Conservation (phyloP, 2,113 vertebrate species). For the Lamprotornis superbus region DNA sequence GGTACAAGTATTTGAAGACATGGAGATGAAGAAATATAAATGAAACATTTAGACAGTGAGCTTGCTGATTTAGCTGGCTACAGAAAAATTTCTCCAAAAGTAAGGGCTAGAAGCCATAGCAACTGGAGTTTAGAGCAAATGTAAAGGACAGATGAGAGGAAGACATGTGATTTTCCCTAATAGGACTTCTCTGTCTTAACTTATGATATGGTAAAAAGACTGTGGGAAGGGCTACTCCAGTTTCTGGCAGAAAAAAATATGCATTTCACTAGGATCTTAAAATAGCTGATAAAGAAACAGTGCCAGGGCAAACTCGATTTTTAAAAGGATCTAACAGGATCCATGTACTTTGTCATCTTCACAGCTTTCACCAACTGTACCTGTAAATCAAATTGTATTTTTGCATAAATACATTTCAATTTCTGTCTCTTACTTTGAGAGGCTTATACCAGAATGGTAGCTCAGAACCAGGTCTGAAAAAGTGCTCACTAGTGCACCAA, state of each 20-base stretch:
- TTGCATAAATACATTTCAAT: background rate
- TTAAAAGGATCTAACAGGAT: background rate
- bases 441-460: background rate
- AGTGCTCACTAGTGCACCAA: background rate
- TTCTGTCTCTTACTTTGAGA: background rate
- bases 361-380: background rate
- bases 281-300: background rate
- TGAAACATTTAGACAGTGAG: background rate
- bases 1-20: conserved; percentile 11
- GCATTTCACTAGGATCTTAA: background rate
- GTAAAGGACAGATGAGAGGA: background rate
- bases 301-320: background rate
- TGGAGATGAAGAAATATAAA: conserved; percentile 31
- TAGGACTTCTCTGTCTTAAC: background rate
- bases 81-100: background rate
- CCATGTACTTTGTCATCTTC: background rate
- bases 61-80: background rate
- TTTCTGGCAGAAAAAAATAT: background rate
- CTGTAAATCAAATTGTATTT: background rate
- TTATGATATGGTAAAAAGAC: background rate
- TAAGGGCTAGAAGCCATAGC: conserved; percentile 10
- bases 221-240: background rate
- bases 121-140: conserved; percentile 38
- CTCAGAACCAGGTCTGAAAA: background rate
- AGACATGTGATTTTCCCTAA: background rate